A percentile compares a stretch with the other conserved stretches of the same genome.
Evolutionary conservation across 1,140 invertebrate species (phyloP).

Genomic region (Dolichoris vasculosae): DNA sequence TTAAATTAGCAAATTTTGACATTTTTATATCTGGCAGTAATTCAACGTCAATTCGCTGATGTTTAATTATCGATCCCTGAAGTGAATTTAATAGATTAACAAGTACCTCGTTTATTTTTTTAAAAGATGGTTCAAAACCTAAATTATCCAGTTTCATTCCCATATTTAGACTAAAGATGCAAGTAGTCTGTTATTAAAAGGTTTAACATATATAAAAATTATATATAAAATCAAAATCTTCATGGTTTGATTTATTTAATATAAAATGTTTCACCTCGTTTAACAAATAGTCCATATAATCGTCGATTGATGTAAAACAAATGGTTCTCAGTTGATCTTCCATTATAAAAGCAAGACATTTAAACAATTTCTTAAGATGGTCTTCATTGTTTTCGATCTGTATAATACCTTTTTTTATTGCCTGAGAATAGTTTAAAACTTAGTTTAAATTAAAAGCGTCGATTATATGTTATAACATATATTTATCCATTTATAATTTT

Average conservation of each 20-base stretch:
- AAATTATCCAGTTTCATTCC: conserved; percentile 81
- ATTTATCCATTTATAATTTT: background rate
- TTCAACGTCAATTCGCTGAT: conserved; percentile 53
- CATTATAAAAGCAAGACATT: conserved; percentile 90
- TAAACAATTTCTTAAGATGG: conserved; percentile 85
- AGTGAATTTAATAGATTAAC: conserved; percentile 81
- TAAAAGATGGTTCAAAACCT: conserved; percentile 87
- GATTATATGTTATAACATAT: background rate
- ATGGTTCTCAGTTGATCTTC: conserved; percentile 87
- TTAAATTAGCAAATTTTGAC: background rate
- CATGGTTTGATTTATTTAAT: background rate
- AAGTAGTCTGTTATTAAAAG: conserved; percentile 76
- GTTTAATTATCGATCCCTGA: conserved; percentile 27
- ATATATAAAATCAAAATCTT: no score
- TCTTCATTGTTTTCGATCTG: conserved; percentile 80
- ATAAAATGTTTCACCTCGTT: conserved; percentile 78
- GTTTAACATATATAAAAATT: background rate
- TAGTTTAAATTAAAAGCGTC: background rate
- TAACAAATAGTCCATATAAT: conserved; percentile 85
- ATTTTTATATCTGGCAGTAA: background rate
- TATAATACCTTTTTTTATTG: conserved; percentile 83
- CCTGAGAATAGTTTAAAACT: conserved; percentile 71
- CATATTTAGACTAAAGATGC: conserved; percentile 85
- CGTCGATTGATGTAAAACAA: conserved; percentile 85
- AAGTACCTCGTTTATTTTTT: conserved; percentile 81